Evolutionary conservation across 2,113 vertebrate species (phyloP).

Genomic region (Podilymbus podiceps): DNA sequence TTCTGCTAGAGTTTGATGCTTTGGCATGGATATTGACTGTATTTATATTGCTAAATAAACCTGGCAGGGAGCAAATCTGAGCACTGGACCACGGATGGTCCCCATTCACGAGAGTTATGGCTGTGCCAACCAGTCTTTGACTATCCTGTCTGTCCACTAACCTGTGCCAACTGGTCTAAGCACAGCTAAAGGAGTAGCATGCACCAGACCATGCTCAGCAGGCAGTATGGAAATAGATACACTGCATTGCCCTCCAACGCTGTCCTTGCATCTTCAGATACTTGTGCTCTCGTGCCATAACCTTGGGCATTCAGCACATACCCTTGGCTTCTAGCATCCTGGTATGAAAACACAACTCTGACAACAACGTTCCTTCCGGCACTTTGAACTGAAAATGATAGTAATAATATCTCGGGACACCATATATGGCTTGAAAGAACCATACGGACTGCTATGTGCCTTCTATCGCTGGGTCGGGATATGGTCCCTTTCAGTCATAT

Average conservation of each 20-base stretch:
- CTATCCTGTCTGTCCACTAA: not conserved
- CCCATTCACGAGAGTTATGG: no score
- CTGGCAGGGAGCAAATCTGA: not conserved
- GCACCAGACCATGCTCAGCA: not conserved
- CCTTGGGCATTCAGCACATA: not conserved
- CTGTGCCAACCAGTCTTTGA: not conserved
- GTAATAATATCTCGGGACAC: not conserved
- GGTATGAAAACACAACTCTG: not conserved
- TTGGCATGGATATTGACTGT: not conserved
- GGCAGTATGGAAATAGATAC: not conserved
- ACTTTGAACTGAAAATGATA: not conserved
- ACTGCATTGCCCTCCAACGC: not conserved
- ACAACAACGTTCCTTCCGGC: not conserved
- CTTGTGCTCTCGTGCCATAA: accelerated
- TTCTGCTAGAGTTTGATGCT: not conserved
- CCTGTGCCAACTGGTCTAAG: not conserved
- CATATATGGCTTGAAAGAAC: not conserved
- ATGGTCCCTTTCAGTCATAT: not conserved
- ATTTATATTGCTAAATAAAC: not conserved
- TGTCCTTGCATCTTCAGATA: not conserved
- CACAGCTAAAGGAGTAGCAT: not conserved
- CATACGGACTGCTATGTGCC: not conserved
- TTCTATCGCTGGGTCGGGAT: not conserved
- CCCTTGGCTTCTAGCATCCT: accelerated
- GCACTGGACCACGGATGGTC: not conserved